Evolutionary conservation across 2,888 invertebrate genomes (phyloP).

Genomic region (Lasioglossum morio): DNA sequence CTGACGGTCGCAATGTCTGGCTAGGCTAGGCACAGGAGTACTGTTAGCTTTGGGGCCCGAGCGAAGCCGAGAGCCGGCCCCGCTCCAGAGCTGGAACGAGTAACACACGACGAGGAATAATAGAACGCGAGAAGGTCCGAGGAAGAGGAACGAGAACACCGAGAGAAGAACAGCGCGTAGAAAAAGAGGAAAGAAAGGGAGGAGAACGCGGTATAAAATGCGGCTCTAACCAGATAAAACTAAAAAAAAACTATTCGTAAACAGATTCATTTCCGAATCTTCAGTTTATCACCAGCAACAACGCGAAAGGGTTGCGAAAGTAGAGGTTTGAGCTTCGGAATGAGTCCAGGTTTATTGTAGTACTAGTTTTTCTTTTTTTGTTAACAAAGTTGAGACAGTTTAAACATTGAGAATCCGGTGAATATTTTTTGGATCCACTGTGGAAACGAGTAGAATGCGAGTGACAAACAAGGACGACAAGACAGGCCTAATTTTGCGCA

Average conservation of each 20-base stretch:
- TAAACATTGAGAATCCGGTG: too few relatives aligned
- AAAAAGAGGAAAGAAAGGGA: constrained; percentile 32
- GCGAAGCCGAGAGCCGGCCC: constrained; percentile 13
- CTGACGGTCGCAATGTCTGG: constrained; percentile 73
- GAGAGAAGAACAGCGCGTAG: constrained; percentile 12
- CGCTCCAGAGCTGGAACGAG: constrained; percentile 45
- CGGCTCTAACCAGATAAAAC: neutral
- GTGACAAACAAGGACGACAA: neutral
- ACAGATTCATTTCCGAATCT: neutral
- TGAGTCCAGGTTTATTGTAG: too few relatives aligned
- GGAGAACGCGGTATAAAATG: constrained; percentile 10
- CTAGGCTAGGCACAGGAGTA: constrained; percentile 70
- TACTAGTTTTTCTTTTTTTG: too few relatives aligned
- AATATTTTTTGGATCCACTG: too few relatives aligned
- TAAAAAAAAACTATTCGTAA: too few relatives aligned
- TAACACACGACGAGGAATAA: constrained; percentile 16
- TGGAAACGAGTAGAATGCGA: neutral
- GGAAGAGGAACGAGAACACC: constrained; percentile 27
- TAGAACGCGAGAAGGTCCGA: neutral
- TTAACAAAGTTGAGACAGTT: too few relatives aligned
- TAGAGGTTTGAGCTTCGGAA: too few relatives aligned
- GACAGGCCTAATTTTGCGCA: neutral
- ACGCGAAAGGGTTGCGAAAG: neutral
- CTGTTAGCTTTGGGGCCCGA: constrained; percentile 69
- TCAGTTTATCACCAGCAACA: too few relatives aligned